Conservation (phyloP, 2,797 vertebrate genomes). For the Megaceryle alcyon region DNA sequence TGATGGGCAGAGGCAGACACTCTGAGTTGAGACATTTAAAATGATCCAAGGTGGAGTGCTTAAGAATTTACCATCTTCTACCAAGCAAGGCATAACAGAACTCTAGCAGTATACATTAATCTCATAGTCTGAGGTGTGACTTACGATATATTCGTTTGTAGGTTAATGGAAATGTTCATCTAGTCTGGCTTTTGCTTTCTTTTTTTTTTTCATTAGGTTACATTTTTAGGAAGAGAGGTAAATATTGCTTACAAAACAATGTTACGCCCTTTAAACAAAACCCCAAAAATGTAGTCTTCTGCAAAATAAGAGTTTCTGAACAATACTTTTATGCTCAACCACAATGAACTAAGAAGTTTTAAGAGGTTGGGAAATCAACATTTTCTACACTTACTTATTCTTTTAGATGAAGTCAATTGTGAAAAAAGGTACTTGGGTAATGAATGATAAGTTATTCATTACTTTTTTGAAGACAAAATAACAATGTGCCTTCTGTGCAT, state of each 20-base stretch:
- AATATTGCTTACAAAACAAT: not conserved
- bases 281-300: not conserved
- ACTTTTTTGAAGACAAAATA: slow-evolving; percentile 61
- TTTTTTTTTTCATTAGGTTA: not conserved
- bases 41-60: not conserved
- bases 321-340: not conserved
- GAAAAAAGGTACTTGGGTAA: slow-evolving; percentile 3
- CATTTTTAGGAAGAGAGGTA: not conserved
- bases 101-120: not conserved
- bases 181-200: not conserved
- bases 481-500: slow-evolving; percentile 66
- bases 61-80: not conserved
- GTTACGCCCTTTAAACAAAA: not conserved
- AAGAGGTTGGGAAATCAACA: not conserved
- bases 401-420: not conserved
- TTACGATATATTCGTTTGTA: not conserved
- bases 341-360: not conserved
- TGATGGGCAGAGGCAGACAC: not conserved
- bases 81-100: not conserved
- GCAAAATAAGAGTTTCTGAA: not conserved
- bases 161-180: not conserved
- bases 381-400: not conserved
- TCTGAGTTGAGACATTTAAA: not conserved
- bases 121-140: not conserved
- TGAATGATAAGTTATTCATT: slow-evolving; percentile 68